Base-by-base conservation (phyloP, 2,113 vertebrate genomes). In the Epinephelus cyanopodus region DNA sequence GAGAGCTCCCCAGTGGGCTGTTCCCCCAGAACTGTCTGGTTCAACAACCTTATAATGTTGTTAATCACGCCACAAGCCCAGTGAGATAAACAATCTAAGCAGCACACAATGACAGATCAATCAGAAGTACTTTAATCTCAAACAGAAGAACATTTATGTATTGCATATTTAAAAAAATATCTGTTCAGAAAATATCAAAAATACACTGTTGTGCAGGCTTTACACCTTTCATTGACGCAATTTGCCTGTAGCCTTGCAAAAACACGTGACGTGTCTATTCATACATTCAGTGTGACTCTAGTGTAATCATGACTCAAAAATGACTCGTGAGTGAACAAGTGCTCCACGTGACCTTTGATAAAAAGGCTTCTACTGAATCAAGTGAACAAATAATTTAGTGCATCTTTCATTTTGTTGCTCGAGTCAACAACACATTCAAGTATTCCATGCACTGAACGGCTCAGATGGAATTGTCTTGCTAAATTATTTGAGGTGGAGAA, bases 401-500 rank as follows among this genome's bases (percentile, higher is more conserved):
- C 29, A 5, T 61, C 21, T 78, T 64, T 69, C 60, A 54, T 76
- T 77, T 18, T 29, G 48, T 12, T 2, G 2, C n/a, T 27, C 0
- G 19, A 70, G 17, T 72, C 75, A 45, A 54, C 48, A 37, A 21
- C 27, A 25, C 13, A 54, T 47, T 5, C 14, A 42, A 71, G 17
- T 21, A 13, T 54, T 45, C 76, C 5, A 23, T 10, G 6, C 29
- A n/a, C 10, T n/a, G 19, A 75, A 10, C 6, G 17, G 4, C 45
- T 74, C 42, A 37, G 29, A 71, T 29, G 50, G 39, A 53, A 56
- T 37, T 29, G 39, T 74, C 39, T 73, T 19, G 18, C 6, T 25
- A 12, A 62, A 74, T 63, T 42, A 57, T 39, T 58, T 65, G 62
- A 85, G 75, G 74, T 69, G 61, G 37, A 39, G 33, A 85, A 78